These are phyloP conservation scores for Pecten maximus DNA, from an alignment of 2,888 invertebrate species.

Conservation along the genomic window DNA sequence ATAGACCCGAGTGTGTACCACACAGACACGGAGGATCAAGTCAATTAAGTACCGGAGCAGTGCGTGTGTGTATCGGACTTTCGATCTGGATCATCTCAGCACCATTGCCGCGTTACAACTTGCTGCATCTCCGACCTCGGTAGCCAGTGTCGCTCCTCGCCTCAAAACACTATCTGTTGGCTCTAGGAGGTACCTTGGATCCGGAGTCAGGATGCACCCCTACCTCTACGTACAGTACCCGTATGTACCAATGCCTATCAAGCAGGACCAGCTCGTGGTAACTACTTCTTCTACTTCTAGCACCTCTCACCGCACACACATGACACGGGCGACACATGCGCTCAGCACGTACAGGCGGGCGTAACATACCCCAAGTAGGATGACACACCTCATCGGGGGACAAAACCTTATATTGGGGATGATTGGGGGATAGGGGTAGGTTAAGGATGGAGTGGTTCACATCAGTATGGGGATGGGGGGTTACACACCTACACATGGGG, in stretches of 20 bases:
- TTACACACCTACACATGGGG: neutral
- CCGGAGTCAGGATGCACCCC: slow-evolving; percentile 77
- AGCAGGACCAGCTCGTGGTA: slow-evolving; percentile 72
- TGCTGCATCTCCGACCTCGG: slow-evolving; percentile 55
- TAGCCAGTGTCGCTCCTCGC: slow-evolving; percentile 57
- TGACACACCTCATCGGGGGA: too few relatives aligned
- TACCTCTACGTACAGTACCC: slow-evolving; percentile 78
- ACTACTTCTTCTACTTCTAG: slow-evolving; percentile 48
- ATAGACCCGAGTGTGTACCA: slow-evolving; percentile 11
- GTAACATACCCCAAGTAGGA: neutral
- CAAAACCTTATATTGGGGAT: neutral
- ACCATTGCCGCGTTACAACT: slow-evolving; percentile 56
- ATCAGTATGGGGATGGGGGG: neutral
- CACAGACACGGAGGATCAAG: slow-evolving; percentile 27
- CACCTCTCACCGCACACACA: slow-evolving; percentile 25
- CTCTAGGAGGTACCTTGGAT: slow-evolving; percentile 63
- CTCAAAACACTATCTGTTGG: slow-evolving; percentile 51
- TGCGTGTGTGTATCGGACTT: slow-evolving; percentile 43
- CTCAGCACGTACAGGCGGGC: neutral
- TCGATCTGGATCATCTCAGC: slow-evolving; percentile 57
- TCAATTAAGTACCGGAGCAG: slow-evolving; percentile 43
- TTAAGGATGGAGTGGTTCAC: too few relatives aligned
- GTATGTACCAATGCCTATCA: slow-evolving; percentile 76
- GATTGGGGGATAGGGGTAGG: neutral
- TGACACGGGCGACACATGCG: neutral